Percentiles rank a stretch among this genome's conserved stretches.
These are phyloP conservation scores for Gastrophysa polygoni DNA, from an alignment of 2,888 invertebrate genomes.

Conservation along the genomic window DNA sequence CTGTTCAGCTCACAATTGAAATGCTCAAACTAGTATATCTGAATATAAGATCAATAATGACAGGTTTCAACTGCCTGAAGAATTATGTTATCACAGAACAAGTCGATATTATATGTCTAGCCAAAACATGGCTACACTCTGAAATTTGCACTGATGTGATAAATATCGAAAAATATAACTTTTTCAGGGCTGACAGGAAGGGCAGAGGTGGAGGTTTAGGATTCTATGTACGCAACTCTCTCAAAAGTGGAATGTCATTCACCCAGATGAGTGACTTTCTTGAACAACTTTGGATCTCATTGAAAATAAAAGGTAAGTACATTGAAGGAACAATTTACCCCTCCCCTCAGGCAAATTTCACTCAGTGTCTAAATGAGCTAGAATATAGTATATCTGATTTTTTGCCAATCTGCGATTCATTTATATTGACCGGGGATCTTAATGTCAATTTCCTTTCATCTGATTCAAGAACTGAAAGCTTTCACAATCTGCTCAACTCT, in stretches of 20 bases:
- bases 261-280: neutral
- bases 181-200: neutral
- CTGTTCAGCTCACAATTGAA: neutral
- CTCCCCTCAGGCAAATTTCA: neutral
- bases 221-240: neutral
- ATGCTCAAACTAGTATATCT: neutral
- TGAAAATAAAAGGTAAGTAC: neutral
- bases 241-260: neutral
- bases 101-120: no score
- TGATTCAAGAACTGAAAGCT: neutral
- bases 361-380: neutral
- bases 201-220: neutral
- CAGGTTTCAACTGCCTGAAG: neutral
- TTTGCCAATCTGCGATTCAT: neutral
- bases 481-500: neutral
- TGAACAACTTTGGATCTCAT: constrained; percentile 5
- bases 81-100: no score
- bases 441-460: neutral
- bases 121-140: no score
- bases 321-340: neutral
- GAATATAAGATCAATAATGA: neutral
- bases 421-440: neutral
- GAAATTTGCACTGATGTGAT: neutral
- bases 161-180: neutral
- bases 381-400: neutral